Conservation (phyloP, 2,888 invertebrate species). For the Lochmaea capreae region DNA sequence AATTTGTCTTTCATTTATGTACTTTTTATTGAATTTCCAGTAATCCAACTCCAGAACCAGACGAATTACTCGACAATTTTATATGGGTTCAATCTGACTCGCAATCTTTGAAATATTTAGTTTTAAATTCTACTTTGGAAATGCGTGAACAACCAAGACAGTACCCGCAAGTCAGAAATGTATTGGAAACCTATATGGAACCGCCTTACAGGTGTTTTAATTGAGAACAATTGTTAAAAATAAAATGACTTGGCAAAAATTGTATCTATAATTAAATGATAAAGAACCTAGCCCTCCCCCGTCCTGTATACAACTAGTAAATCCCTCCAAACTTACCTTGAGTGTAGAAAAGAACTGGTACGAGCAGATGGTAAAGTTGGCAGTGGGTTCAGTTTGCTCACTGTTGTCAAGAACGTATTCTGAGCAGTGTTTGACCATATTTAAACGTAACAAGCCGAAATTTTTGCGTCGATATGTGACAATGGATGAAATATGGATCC, state of each 20-base stretch:
- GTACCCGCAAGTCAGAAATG: conserved; percentile 30
- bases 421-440: too few relatives aligned
- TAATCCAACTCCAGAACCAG: conserved; percentile 43
- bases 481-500: too few relatives aligned
- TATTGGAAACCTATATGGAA: conserved; percentile 34
- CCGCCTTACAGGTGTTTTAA: conserved; percentile 10
- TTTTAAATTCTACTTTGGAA: conserved; percentile 38
- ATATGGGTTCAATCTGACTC: conserved; percentile 33
- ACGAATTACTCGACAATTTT: conserved; percentile 28
- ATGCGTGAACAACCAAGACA: conserved; percentile 34
- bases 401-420: too few relatives aligned
- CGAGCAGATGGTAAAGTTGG: too few relatives aligned
- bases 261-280: not conserved
- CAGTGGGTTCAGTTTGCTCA: too few relatives aligned
- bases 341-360: too few relatives aligned
- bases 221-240: not conserved
- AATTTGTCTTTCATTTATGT: too few relatives aligned
- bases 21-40: conserved; percentile 19
- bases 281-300: too few relatives aligned
- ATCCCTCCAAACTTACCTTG: too few relatives aligned
- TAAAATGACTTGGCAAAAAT: not conserved
- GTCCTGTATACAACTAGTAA: too few relatives aligned
- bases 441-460: too few relatives aligned
- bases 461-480: too few relatives aligned
- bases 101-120: conserved; percentile 31